Base-by-base conservation (phyloP, 2,113 vertebrate species). In the Chloroceryle aenea region DNA sequence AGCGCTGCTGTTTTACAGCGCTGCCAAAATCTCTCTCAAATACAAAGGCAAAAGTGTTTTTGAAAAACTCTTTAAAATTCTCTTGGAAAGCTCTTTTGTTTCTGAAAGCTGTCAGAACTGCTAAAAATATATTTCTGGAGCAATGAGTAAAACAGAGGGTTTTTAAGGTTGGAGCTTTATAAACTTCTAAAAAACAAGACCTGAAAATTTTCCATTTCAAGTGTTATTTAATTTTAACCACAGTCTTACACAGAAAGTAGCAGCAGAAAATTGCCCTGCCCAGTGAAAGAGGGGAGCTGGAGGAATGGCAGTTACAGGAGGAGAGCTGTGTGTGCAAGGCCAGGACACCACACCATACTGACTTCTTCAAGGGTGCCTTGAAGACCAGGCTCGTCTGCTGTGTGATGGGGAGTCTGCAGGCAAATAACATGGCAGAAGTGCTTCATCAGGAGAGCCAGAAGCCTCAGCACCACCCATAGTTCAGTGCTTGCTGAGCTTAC, bases 101-200 rank as follows among this genome's bases (percentile, higher is more conserved):
- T 97, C 91, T 93, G 92, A 97, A 95, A 93, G 40, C 95, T 96
- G 94, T 94, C 94, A 96, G 85, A 75, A 78, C 66, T 95, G 68
- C 76, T 93, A 76, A 93, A 95, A 91, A 95, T 73, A 81, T 83
- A 92, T 85, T 91, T 94, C 71, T 93, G 53, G 67, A 93, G 72
- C 47, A 96, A 92, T 68, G 89, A 81, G 34, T 21, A 12, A 79
- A 69, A 67, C 47, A 50, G 40, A 47, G 10, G 0, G 22, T 82
- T 89, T 90, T 71, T 79, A 76, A 84, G 42, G 40, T 34, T 84
- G 67, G 43, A 95, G 21, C 62, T 85, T 86, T 63, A 56, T 68
- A 79, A 88, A 96, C 66, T 71, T 94, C 73, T 45, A 59, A 63
- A 91, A 91, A 82, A 62, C 1, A 13, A 87, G 61, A 91, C 29